phyloP scores from a whole-genome alignment of 2,113 vertebrate genomes.

The Mixornis gularis region DNA sequence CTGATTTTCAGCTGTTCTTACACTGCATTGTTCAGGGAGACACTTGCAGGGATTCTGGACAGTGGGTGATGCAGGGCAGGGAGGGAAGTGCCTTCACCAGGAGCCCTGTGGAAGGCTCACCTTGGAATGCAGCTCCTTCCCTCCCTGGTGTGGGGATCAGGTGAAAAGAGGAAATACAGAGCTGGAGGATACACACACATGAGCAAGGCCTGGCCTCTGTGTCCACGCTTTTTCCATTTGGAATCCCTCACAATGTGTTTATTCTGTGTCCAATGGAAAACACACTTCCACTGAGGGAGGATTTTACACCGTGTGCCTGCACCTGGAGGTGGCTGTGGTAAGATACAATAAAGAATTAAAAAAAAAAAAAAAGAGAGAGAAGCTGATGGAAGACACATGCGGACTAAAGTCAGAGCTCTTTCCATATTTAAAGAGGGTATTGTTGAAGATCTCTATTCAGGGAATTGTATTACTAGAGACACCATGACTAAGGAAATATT shows the following conservation, averaged over 20 bases:
- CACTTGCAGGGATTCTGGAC: not conserved
- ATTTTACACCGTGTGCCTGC: not conserved
- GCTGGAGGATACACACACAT: not conserved
- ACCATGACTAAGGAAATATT: slow-evolving; percentile 35
- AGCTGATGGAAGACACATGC: not conserved
- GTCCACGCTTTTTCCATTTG: not conserved
- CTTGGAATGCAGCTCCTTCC: not conserved
- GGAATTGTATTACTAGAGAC: slow-evolving; percentile 6
- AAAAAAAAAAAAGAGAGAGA: not conserved
- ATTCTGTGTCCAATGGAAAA: not conserved
- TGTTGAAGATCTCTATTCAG: not conserved
- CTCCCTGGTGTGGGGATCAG: not conserved
- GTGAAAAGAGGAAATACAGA: not conserved
- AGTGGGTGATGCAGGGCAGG: not conserved
- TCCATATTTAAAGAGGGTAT: not conserved
- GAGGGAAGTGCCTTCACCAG: not conserved
- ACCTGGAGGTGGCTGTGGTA: not conserved
- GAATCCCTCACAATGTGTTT: not conserved
- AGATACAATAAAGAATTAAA: not conserved
- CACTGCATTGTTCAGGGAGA: not conserved
- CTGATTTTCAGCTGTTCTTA: not conserved
- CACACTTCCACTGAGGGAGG: not conserved
- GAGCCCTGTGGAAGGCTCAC: not conserved
- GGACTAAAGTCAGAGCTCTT: slow-evolving; percentile 8
- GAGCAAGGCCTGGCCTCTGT: not conserved